Evolutionary conservation across 2,113 vertebrate genomes (phyloP).

Genomic region (Syngnathus scovelli): DNA sequence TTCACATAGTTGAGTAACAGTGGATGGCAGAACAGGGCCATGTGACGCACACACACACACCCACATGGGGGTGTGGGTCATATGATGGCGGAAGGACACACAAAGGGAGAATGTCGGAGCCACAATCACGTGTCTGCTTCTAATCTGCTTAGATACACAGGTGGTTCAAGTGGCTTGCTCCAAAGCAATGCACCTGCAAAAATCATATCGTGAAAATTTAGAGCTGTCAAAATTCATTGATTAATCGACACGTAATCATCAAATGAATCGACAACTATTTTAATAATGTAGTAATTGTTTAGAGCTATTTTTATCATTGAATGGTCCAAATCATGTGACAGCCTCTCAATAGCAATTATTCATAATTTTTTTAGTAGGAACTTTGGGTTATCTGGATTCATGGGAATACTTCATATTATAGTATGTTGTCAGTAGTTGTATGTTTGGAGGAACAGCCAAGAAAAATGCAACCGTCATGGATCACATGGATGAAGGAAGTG

Average conservation of each 20-base stretch:
- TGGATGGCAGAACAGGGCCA: constrained; percentile 51
- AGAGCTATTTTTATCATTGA: too few species aligned
- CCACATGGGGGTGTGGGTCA: constrained; percentile 50
- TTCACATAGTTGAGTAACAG: constrained; percentile 50
- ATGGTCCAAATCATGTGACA: too few species aligned
- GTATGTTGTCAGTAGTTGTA: not conserved
- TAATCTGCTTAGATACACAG: constrained; percentile 28
- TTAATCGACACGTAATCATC: too few species aligned
- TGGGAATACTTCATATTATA: not conserved
- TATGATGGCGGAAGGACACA: constrained; percentile 45
- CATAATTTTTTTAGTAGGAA: too few species aligned
- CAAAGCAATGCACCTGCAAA: constrained; percentile 3
- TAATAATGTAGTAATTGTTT: too few species aligned
- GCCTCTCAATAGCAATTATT: too few species aligned
- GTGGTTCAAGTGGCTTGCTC: constrained; percentile 18
- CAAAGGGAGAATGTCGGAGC: constrained; percentile 47
- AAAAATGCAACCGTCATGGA: not conserved
- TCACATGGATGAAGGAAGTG: not conserved
- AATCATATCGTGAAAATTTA: not conserved
- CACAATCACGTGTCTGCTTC: constrained; percentile 45
- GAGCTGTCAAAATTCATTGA: too few species aligned
- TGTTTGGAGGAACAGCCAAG: not conserved
- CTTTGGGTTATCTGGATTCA: not conserved
- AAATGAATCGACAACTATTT: too few species aligned
- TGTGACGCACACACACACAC: constrained; percentile 46